Percentiles rank a stretch among this genome's conserved stretches.
Conservation (phyloP, 2,888 invertebrate species). For the Petrolisthes manimaculis region DNA sequence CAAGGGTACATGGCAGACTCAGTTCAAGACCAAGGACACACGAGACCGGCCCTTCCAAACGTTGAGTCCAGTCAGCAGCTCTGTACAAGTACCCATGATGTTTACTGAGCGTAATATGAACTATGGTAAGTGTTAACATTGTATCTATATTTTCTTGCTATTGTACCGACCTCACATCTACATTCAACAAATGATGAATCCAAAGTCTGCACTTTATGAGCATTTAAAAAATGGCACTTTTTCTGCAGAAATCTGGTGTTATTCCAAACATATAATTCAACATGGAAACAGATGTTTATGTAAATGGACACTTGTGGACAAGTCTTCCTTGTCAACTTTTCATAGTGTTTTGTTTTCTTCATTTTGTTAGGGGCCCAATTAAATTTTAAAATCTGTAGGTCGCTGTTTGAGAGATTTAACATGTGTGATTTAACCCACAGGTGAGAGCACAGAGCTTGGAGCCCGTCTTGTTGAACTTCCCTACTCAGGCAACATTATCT, state of each 20-base stretch:
- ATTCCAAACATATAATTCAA: no score
- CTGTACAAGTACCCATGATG: background rate
- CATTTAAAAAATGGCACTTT: no score
- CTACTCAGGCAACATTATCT: constrained; percentile 66
- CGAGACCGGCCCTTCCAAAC: background rate
- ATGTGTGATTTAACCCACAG: constrained; percentile 63
- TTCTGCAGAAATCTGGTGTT: no score
- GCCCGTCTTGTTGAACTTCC: constrained; percentile 68
- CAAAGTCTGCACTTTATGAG: no score
- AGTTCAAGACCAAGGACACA: constrained; percentile 62
- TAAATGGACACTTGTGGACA: no score
- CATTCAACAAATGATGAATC: no score
- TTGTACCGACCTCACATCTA: no score
- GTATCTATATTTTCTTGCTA: no score
- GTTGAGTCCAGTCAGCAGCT: no score
- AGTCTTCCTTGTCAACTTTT: background rate
- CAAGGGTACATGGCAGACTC: constrained; percentile 66
- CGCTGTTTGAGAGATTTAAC: background rate
- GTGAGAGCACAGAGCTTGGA: constrained; percentile 48
- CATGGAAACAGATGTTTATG: no score
- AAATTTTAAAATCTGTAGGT: constrained; percentile 67
- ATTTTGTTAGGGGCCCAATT: no score
- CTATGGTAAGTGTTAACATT: background rate
- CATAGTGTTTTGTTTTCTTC: background rate
- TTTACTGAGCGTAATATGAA: background rate